These are phyloP conservation scores for Tetropium fuscum DNA, from an alignment of 2,888 invertebrate genomes.

Conservation along the genomic window DNA sequence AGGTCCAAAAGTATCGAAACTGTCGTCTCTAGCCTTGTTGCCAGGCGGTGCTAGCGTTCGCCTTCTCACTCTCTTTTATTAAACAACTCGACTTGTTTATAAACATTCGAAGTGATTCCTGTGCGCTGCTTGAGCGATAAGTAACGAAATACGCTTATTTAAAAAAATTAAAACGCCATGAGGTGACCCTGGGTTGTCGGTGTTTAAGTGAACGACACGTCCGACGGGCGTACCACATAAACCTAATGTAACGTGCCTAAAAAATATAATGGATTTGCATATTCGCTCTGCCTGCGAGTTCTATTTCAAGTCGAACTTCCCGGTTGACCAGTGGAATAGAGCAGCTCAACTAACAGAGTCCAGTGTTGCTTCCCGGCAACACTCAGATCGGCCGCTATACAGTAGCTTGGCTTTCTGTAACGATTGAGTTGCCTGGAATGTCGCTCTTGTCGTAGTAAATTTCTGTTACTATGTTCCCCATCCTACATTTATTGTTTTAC, in stretches of 20 bases:
- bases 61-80: conserved; percentile 45
- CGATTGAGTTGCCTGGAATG: conserved; percentile 55
- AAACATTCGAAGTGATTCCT: conserved; percentile 42
- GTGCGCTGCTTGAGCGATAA: conserved; percentile 29
- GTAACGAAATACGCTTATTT: conserved; percentile 18
- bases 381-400: conserved; percentile 45
- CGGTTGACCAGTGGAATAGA: conserved; percentile 33
- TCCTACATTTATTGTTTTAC: conserved; percentile 39
- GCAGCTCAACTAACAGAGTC: conserved; percentile 37
- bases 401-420: conserved; percentile 52
- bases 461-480: conserved; percentile 48
- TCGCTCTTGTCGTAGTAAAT: conserved; percentile 51
- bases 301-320: conserved; percentile 50
- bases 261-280: conserved; percentile 51
- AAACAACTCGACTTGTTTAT: conserved; percentile 48
- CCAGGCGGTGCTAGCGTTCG: conserved; percentile 51
- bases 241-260: conserved; percentile 38
- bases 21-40: conserved; percentile 57
- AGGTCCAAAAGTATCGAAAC: conserved; percentile 59
- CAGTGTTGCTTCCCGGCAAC: conserved; percentile 28
- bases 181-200: conserved; percentile 38
- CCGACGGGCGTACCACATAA: conserved; percentile 25
- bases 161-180: conserved; percentile 10
- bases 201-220: conserved; percentile 39
- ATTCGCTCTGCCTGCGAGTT: conserved; percentile 44